Conservation (phyloP, 2,888 invertebrate genomes). For the Heteromyza rotundicornis region DNA sequence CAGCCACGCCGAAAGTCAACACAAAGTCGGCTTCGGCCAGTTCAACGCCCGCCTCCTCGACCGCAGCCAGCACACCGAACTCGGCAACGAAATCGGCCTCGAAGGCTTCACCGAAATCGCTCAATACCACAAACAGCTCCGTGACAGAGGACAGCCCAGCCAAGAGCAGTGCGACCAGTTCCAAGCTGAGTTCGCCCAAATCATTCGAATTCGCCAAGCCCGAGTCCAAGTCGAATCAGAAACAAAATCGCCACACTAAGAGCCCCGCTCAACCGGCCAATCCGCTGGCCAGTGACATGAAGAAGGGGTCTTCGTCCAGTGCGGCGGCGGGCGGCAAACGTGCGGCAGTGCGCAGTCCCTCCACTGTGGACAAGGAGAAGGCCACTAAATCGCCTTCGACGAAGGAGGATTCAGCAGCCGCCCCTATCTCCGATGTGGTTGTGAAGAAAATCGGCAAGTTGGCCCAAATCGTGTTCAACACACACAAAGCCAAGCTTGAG, state of each 20-base stretch:
- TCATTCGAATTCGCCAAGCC: constrained; percentile 61
- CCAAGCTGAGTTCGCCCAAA: constrained; percentile 29
- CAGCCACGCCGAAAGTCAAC: constrained; percentile 40
- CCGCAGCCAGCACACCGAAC: neutral
- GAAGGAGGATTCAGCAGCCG: constrained; percentile 9
- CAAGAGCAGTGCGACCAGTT: constrained; percentile 9
- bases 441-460: constrained; percentile 59
- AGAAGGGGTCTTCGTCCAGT: constrained; percentile 29
- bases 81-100: neutral
- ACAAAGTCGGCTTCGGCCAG: constrained; percentile 1
- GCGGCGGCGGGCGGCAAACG: constrained; percentile 7
- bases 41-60: constrained; percentile 1
- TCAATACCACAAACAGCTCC: neutral
- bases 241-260: constrained; percentile 37
- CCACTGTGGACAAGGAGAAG: constrained; percentile 20
- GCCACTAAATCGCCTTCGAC: constrained; percentile 1
- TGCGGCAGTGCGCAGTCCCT: constrained; percentile 28
- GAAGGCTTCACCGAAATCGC: constrained; percentile 18
- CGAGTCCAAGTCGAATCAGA: constrained; percentile 46
- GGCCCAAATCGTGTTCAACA: constrained; percentile 70
- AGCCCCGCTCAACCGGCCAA: constrained; percentile 44
- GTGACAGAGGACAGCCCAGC: neutral
- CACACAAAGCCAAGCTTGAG: constrained; percentile 67
- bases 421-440: constrained; percentile 29
- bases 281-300: constrained; percentile 47